Conservation (phyloP, 2,113 vertebrate species). For the Lophotis ruficrista region DNA sequence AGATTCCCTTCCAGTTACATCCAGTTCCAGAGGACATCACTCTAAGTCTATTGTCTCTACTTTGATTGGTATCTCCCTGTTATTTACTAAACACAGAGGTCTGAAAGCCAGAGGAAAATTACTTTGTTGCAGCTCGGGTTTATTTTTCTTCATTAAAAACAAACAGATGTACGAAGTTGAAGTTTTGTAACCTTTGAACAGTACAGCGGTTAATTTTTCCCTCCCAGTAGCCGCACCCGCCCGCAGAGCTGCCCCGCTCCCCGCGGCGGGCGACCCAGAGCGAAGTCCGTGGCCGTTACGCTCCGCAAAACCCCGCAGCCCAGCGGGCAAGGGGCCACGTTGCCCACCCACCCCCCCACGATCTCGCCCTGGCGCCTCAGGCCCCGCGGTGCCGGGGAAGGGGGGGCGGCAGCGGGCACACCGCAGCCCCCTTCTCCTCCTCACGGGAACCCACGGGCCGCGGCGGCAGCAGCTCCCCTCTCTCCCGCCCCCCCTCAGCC, state of each 20-base stretch:
- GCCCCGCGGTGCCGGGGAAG: not conserved
- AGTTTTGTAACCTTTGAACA: not conserved
- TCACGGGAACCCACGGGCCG: no score
- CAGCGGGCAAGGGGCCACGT: no score
- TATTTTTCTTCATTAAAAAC: not conserved
- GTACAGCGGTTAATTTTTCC: no score
- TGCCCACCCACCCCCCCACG: not conserved
- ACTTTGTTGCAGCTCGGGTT: not conserved
- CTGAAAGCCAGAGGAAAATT: not conserved
- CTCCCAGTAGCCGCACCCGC: accelerated
- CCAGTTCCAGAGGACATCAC: not conserved
- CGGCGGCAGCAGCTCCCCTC: not conserved
- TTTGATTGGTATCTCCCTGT: not conserved
- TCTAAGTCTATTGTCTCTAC: not conserved
- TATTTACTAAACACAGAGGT: not conserved
- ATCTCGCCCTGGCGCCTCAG: no score
- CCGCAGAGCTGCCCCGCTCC: not conserved
- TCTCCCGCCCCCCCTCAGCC: not conserved
- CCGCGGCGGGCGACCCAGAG: not conserved
- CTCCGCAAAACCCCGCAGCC: not conserved
- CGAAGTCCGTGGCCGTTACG: no score
- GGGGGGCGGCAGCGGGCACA: not conserved
- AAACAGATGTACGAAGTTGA: accelerated
- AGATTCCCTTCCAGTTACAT: not conserved
- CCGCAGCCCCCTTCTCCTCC: no score